Evolutionary conservation across 1,140 invertebrate species (phyloP), one percentile per base, ranked within the genome.

Genomic region (Zaprionus ghesquierei): DNA sequence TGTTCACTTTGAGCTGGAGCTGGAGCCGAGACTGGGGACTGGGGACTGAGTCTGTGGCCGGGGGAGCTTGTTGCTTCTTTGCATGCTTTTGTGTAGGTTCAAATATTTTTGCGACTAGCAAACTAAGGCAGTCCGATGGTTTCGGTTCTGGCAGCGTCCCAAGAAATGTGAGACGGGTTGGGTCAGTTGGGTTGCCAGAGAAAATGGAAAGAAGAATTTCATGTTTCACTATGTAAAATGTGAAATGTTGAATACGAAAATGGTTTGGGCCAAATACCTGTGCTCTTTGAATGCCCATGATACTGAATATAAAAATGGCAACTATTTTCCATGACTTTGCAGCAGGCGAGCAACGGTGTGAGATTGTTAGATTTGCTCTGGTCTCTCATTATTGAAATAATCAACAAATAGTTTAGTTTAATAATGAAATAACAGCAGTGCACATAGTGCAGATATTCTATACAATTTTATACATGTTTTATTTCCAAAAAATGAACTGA

Each of bases 61-160:
- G 33, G 61, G 33, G 27, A 8, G 69, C 82, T 87, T 81, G 82
- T 66, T 80, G 78, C 65, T 81, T 78, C 81, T 77, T 77, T 65
- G 69, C 72, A 44, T 65, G 77, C 66, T 49, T 69, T 79, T 54
- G 56, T 54, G 38, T 55, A 46, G 53, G 53, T 77, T 62, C 33
- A 81, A 87, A 81, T 87, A 87, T 87, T 85, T 75, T 44, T 49
- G 63, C n/a, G 55, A 72, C 50, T 27, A 33, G 35, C 1, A 1
- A 27, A 9, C 29, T 33, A 59, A 31, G 68, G 49, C 38, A 20
- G 18, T 51, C 49, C 54, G 65, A 62, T 20, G 41, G 20, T 13
- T 25, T 31, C 22, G 55, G 15, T 13, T 27, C 25, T 50, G 66
- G 49, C 58, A 41, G 0, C 8, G 18, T 27, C 35, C 69, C 55